Base-by-base conservation (phyloP, 2,888 invertebrate species). In the Thera britannica region DNA sequence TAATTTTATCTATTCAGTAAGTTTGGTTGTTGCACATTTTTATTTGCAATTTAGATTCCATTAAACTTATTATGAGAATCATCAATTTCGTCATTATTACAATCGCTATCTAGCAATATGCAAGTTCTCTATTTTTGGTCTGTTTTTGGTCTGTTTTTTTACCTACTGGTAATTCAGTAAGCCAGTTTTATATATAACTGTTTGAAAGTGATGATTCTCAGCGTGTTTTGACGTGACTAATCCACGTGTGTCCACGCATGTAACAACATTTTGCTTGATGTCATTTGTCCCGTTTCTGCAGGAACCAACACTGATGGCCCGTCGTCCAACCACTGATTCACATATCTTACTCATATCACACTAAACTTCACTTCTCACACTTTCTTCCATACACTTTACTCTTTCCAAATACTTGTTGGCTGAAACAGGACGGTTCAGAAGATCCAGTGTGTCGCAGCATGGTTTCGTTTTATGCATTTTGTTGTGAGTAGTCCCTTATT, bases 301-400 rank as follows among this genome's bases (percentile, higher is more conserved):
- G 93, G 93, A 89, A 93, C 90, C 92, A 93, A 88, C 89, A 88
- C 84, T 77, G 93, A 93, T 82, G 92, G 92, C 82, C 88, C 92
- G 86, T 88, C 93, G 83, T 83, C 84, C 75, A 86, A 86, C 86
- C 87, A 92, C 85, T 92, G 87, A 91, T 77, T 81, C 84, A 76
- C 73, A 76, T 70, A 69, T 77, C 67, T 75, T 73, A 78, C 77
- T 67, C 71, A 72, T 74, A 75, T 75, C 74, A 72, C 66, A 61
- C 68, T 72, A 66, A 72, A 63, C 72, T 65, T 70, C 68, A 70
- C 69, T 67, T 68, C 70, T 65, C 58, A 59, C 61, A 54, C 66
- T 56, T 56, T 61, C 51, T 62, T 72, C 60, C 69, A 55, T 63
- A 70, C 70, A 70, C 69, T 58, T 75, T 69, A 68, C 62, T 67